A percentile compares a stretch with the other conserved stretches of the same genome.
phyloP scores from a whole-genome alignment of 2,888 invertebrate genomes.

The Protophormia terraenovae region DNA sequence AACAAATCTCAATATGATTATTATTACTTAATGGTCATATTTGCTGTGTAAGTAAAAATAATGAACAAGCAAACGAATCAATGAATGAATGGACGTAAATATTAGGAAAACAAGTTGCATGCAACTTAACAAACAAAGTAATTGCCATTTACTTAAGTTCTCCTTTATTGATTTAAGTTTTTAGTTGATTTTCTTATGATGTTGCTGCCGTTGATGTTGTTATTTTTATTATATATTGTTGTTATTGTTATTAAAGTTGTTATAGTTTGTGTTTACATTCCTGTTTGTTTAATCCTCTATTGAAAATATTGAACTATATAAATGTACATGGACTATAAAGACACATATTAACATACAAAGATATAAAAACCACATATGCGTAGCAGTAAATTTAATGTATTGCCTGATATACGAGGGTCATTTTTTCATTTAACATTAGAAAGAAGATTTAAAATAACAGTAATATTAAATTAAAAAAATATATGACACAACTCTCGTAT shows the following conservation, averaged over 20 bases:
- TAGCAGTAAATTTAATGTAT: not conserved
- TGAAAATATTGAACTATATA: constrained; percentile 14
- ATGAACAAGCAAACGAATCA: constrained; percentile 26
- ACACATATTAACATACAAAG: not conserved
- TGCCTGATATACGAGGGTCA: constrained; percentile 7
- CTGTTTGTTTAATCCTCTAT: constrained; percentile 58
- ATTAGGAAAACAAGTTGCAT: constrained; percentile 59
- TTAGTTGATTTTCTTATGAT: not conserved
- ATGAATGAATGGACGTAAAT: not conserved
- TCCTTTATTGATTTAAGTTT: constrained; percentile 29
- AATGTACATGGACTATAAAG: not conserved
- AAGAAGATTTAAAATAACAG: too few species aligned
- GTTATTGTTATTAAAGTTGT: not conserved
- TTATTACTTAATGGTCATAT: constrained; percentile 62
- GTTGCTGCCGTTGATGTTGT: not conserved
- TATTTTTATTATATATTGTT: not conserved
- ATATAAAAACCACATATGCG: constrained; percentile 5
- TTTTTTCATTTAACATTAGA: not conserved
- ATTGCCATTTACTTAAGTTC: constrained; percentile 63
- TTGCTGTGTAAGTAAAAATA: constrained; percentile 34
- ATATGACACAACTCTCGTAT: not conserved
- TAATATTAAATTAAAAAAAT: not conserved
- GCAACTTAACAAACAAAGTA: constrained; percentile 64
- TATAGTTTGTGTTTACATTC: constrained; percentile 23
- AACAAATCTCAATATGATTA: constrained; percentile 62